Conservation (phyloP, 92 coral and sea anemone species). For the Zoanthus gigantus region DNA sequence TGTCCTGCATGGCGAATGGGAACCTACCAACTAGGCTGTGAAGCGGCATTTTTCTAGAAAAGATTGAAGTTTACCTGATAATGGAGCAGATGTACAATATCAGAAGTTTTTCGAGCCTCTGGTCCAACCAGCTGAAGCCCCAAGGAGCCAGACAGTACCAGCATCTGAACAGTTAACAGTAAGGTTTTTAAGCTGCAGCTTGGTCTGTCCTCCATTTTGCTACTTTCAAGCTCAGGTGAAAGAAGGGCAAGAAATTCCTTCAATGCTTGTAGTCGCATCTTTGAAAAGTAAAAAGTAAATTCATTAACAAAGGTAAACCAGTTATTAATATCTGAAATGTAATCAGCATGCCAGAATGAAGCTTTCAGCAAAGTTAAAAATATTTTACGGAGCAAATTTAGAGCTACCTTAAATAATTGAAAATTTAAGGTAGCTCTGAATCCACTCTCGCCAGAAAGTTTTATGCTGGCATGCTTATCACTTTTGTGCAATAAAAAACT, state of each 20-base stretch:
- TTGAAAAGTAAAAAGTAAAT: neutral
- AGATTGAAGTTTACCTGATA: conserved; percentile 68
- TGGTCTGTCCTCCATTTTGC: conserved; percentile 17
- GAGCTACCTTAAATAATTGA: too few relatives aligned
- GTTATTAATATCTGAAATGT: too few relatives aligned
- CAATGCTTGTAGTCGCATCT: conserved; percentile 81
- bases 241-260: conserved; percentile 83
- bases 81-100: conserved; percentile 76
- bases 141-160: conserved; percentile 82
- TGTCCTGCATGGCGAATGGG: too few relatives aligned
- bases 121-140: conserved; percentile 81
- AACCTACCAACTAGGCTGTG: too few relatives aligned
- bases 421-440: too few relatives aligned
- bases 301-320: neutral
- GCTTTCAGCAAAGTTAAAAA: too few relatives aligned
- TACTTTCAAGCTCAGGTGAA: conserved; percentile 47
- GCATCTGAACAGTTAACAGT: conserved; percentile 74
- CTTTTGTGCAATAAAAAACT: too few relatives aligned
- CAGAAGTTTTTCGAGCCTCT: conserved; percentile 65
- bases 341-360: too few relatives aligned
- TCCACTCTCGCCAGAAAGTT: too few relatives aligned
- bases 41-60: too few relatives aligned
- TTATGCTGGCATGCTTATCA: too few relatives aligned
- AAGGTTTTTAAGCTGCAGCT: conserved; percentile 65
- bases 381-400: too few relatives aligned